Conservation (phyloP, 53 echinoderm and acorn worm genomes). For the Patiria pectinifera region DNA sequence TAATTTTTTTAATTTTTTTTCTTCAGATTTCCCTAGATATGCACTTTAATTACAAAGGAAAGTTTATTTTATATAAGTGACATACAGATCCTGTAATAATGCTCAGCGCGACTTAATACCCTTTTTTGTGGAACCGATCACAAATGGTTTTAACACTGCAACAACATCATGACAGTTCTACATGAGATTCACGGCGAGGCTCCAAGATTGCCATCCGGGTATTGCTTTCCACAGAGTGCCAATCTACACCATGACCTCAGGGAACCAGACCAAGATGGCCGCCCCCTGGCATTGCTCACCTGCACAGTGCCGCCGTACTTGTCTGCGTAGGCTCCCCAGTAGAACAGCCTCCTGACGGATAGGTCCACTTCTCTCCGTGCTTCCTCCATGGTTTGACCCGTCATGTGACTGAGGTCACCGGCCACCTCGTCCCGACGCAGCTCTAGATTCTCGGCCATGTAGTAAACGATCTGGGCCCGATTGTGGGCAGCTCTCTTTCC, state of each 20-base stretch:
- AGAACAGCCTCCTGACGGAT: conserved; percentile 92
- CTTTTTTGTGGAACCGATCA: no score
- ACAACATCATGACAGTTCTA: no score
- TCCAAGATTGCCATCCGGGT: no score
- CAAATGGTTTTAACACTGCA: no score
- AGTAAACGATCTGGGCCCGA: conserved; percentile 99
- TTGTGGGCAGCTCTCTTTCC: conserved; percentile 99
- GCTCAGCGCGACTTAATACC: no score
- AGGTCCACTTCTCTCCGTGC: conserved; percentile 89
- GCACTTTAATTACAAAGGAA: no score
- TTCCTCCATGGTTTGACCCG: conserved; percentile 78
- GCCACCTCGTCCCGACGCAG: conserved; percentile 84
- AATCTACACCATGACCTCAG: neutral
- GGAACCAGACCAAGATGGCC: neutral
- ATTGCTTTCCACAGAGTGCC: no score
- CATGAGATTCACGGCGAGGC: no score
- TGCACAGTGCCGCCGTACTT: conserved; percentile 97
- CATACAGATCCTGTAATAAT: no score
- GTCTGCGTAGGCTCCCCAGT: conserved; percentile 99
- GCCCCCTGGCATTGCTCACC: conserved; percentile 47
- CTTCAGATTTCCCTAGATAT: no score
- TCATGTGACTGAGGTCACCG: conserved; percentile 72
- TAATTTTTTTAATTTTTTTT: no score
- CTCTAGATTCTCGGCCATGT: conserved; percentile 99
- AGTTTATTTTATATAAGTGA: no score